Conservation (phyloP, 2,113 vertebrate genomes). For the Chaenocephalus aceratus region DNA sequence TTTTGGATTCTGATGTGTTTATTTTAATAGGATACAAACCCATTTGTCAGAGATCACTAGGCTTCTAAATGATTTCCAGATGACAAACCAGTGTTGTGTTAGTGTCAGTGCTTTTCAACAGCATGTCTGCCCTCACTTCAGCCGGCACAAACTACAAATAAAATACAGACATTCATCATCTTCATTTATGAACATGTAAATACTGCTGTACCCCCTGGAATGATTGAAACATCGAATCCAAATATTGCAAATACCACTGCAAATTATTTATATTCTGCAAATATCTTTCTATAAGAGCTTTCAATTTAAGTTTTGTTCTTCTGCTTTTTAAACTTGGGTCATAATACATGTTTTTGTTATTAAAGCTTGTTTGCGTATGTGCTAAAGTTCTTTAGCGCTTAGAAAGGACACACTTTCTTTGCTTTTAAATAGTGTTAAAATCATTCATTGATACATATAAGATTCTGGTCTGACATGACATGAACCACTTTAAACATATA, state of each 20-base stretch:
- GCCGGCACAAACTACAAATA: slow-evolving; percentile 58
- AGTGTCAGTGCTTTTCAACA: slow-evolving; percentile 86
- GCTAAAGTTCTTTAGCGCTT: neutral
- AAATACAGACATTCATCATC: neutral
- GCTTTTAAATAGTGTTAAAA: neutral
- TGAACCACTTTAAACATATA: too few relatives aligned
- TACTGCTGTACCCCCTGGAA: neutral
- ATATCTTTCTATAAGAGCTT: too few relatives aligned
- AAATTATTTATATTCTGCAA: neutral
- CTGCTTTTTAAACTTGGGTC: neutral
- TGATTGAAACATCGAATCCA: neutral
- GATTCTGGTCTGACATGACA: too few relatives aligned
- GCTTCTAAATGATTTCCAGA: slow-evolving; percentile 90
- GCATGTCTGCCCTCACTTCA: slow-evolving; percentile 86
- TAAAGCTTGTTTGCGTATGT: neutral
- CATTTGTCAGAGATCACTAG: slow-evolving; percentile 86
- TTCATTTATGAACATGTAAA: neutral
- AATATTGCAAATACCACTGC: neutral
- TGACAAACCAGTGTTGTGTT: slow-evolving; percentile 88
- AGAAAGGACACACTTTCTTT: neutral
- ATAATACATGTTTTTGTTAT: neutral
- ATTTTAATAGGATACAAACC: slow-evolving; percentile 80
- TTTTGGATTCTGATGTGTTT: slow-evolving; percentile 71
- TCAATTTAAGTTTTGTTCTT: too few relatives aligned
- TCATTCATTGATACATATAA: neutral